phyloP scores from a whole-genome alignment of 2,888 invertebrate genomes.

The Ceraclea dissimilis region DNA sequence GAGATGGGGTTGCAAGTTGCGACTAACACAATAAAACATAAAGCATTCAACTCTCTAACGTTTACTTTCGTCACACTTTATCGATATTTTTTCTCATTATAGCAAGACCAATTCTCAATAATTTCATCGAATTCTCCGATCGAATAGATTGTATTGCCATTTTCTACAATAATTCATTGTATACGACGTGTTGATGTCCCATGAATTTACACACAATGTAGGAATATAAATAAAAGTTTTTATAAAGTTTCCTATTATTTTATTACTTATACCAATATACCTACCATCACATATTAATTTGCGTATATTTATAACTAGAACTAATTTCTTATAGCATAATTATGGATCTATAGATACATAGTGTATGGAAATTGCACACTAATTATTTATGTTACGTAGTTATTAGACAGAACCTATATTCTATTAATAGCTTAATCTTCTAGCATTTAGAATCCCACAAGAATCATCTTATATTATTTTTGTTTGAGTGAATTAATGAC shows the following conservation, averaged over 20 bases:
- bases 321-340: background rate
- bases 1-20: background rate
- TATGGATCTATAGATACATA: background rate
- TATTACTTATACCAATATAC: no score
- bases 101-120: conserved; percentile 2
- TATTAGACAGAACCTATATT: no score
- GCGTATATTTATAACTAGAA: background rate
- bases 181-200: no score
- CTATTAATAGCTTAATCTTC: no score
- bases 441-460: no score
- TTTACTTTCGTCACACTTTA: conserved; percentile 10
- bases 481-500: no score
- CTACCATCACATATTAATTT: background rate
- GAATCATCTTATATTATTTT: no score
- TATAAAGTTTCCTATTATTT: background rate
- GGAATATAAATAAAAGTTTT: background rate
- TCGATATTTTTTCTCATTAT: conserved; percentile 6
- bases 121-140: background rate
- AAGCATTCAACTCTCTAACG: background rate
- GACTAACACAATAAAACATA: background rate
- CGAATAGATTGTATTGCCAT: background rate
- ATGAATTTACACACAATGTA: background rate
- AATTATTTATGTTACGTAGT: background rate
- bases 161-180: background rate
- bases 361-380: background rate